Evolutionary conservation across 2,113 vertebrate genomes (phyloP), one percentile per base, ranked within the genome.

Genomic region (Podilymbus podiceps): DNA sequence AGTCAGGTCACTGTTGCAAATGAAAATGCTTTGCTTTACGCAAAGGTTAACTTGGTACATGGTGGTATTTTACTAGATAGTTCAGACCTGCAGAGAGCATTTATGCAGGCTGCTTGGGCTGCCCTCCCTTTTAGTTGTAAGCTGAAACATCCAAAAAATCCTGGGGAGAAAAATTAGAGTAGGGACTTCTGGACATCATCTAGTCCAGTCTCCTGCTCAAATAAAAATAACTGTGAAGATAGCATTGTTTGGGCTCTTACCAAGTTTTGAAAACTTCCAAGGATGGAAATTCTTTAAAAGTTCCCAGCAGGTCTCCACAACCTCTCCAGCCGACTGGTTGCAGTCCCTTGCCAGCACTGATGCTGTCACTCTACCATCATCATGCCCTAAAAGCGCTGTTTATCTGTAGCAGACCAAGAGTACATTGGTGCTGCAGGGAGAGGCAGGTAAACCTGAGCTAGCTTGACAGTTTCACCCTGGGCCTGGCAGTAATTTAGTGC

Each of bases 311-410:
- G 47, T 79, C 55, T 55, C 69, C 52, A 28, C 13, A 28, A 31
- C 53, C n/a, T 71, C 38, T 88, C 13, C 20, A 21, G 79, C 25
- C 25, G 52, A 2, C 17, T 78, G 49, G 12, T 77, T 71, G 14
- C 11, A 49, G 2, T 62, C 58, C 31, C 18, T 88, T 0, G 0
- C 69, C 9, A 28, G 42, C 1, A 2, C 46, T 31, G 33, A 4
- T 80, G 67, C 63, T 66, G 53, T 42, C 80, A 33, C 38, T 71
- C 15, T 15, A 12, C 69, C 15, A n/a, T 50, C n/a, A 22, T 64
- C 20, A 0, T 22, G 38, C n/a, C 28, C 19, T 55, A 42, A 4
- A 74, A 64, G 13, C 42, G 30, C 27, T 20, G 38, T 23, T 64
- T 15, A 31, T 33, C 74, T 90, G n/a, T n/a, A 50, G 78, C 69